These are phyloP conservation scores for Garrulus glandarius DNA, from an alignment of 2,797 vertebrate genomes.

Conservation along the genomic window DNA sequence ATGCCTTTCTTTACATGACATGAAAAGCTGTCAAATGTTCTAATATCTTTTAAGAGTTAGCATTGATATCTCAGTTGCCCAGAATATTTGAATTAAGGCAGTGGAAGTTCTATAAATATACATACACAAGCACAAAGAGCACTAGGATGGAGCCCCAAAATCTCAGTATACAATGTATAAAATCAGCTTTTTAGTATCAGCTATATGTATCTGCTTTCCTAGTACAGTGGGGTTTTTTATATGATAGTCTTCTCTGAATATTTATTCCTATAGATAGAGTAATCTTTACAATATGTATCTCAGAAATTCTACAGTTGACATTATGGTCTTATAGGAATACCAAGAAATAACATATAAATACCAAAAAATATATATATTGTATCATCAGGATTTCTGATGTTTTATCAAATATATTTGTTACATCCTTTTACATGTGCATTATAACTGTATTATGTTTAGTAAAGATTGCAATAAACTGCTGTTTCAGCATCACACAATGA, in stretches of 20 bases:
- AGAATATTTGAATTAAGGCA: neutral
- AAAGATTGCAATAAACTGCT: neutral
- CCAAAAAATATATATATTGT: neutral
- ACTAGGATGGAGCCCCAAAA: neutral
- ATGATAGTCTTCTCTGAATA: neutral
- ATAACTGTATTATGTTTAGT: neutral
- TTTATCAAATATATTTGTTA: neutral
- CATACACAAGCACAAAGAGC: neutral
- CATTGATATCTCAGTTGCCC: neutral
- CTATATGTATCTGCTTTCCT: neutral
- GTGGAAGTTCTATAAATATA: neutral
- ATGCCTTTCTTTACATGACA: neutral
- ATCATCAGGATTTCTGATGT: neutral
- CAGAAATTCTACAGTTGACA: neutral
- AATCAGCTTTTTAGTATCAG: neutral
- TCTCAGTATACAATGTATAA: neutral
- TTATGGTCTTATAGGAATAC: neutral
- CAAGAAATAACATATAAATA: neutral
- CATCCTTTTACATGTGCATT: neutral
- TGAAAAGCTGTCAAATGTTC: neutral
- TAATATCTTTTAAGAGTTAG: neutral
- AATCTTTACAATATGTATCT: neutral
- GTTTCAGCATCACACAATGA: neutral
- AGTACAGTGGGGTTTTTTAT: neutral
- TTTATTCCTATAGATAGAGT: neutral